A percentile compares a stretch with the other conserved stretches of the same genome.
phyloP scores from a whole-genome alignment of 2,888 invertebrate species.

The Helicoverpa assulta region DNA sequence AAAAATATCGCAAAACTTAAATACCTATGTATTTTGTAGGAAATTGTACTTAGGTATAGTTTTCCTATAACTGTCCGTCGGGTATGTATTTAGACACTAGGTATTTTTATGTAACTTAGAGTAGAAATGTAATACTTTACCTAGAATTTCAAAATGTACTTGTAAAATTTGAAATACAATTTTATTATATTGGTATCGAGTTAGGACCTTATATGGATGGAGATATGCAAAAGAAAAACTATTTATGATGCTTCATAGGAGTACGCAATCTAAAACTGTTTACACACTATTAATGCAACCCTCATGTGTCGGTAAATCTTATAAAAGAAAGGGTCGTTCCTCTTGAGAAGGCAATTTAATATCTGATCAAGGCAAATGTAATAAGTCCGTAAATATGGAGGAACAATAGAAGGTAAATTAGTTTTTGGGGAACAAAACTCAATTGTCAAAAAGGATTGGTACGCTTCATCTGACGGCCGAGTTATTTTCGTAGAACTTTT shows the following conservation, averaged over 20 bases:
- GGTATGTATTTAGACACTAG: no score
- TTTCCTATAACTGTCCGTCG: no score
- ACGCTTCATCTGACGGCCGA: slow-evolving; percentile 69
- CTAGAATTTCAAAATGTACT: no score
- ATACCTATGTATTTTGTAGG: no score
- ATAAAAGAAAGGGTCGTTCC: slow-evolving; percentile 77
- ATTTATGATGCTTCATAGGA: neutral
- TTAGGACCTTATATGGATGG: no score
- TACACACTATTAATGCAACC: slow-evolving; percentile 54
- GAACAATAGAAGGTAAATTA: slow-evolving; percentile 87
- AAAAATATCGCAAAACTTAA: no score
- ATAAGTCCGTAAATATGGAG: slow-evolving; percentile 85
- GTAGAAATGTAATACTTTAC: no score
- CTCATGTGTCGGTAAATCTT: slow-evolving; percentile 71
- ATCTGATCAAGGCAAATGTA: slow-evolving; percentile 86
- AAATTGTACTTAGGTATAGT: no score
- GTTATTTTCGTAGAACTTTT: slow-evolving; percentile 66
- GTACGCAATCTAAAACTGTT: slow-evolving; percentile 57
- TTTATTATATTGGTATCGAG: no score
- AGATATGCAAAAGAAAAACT: no score
- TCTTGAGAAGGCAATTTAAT: slow-evolving; percentile 81
- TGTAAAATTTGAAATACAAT: no score
- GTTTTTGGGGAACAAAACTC: slow-evolving; percentile 84
- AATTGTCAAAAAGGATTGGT: slow-evolving; percentile 81
- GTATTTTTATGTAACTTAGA: no score